Base-by-base conservation (phyloP, 2,888 invertebrate genomes). In the Eupithecia vulgata region DNA sequence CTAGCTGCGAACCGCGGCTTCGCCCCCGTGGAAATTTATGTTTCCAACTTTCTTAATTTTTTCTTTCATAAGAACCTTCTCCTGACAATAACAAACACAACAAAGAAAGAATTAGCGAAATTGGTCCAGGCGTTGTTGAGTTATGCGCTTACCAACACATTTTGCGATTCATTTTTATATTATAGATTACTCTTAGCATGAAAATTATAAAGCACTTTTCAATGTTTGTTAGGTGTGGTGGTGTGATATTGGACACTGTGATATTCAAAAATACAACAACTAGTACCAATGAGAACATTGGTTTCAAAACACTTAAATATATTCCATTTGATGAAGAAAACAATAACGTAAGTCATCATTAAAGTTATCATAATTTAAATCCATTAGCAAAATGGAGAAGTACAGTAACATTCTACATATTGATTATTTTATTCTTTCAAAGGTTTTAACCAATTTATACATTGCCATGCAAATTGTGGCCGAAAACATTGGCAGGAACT, bases 181-280 rank as follows among this genome's bases (percentile, higher is more conserved):
- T n/a, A n/a, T n/a, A n/a, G n/a, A 52, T 5, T 1, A 57, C 25
- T 25, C 13, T 48, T 25, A 21, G 21, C 52, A 57, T 57, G 25
- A 57, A 57, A 57, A 25, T 25, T 61, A 52, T 34, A 34, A 61
- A 57, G 1, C 30, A 59, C 34, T 7, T 34, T 61, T 61, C 8
- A 61, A 17, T 61, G 17, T 34, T 61, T 70, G 73, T 12, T 75
- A 91, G 91, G 45, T 90, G 89, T 77, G 89, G 88, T 6, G 90
- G 90, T 35, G 80, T 90, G 8, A 4, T 78, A 3, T 76, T 91
- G 21, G 81, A 88, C 72, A 77, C 81, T 68, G 72, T 89, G 4
- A 78, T 83, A 72, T 87, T 86, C 34, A 74, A 77, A 5, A 79
- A 86, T 70, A 68, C 84, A 10, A 80, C 83, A 1, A 74, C 76